phyloP scores from a whole-genome alignment of 64 coral and sea anemone species.

The Acropora tenuis region DNA sequence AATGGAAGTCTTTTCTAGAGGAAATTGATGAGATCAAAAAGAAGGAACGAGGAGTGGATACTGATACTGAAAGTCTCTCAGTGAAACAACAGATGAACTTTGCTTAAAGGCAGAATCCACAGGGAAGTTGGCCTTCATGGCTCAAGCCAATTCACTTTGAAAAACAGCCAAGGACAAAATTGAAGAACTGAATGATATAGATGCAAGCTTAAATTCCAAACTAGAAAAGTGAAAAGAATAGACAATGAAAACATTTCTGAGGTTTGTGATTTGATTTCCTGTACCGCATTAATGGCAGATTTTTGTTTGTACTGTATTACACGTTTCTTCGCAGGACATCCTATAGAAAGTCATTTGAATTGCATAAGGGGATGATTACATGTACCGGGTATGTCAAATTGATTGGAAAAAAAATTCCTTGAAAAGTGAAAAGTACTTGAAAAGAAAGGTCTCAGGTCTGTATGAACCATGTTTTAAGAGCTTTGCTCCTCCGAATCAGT shows the following conservation, averaged over 20 bases:
- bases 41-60: too few species aligned
- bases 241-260: not conserved
- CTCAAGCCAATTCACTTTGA: not conserved
- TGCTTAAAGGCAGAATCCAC: not conserved
- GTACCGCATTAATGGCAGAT: not conserved
- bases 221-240: not conserved
- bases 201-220: constrained; percentile 1
- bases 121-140: not conserved
- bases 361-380: not conserved
- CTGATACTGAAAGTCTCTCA: not conserved
- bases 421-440: not conserved
- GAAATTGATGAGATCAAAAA: not conserved
- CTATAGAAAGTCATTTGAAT: not conserved
- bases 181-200: not conserved
- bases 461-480: not conserved
- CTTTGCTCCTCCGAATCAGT: too few species aligned
- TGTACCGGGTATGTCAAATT: not conserved
- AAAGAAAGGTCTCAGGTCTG: not conserved
- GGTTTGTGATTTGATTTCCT: constrained; percentile 6
- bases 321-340: not conserved
- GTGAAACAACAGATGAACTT: not conserved
- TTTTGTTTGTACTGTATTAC: not conserved
- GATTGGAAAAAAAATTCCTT: not conserved
- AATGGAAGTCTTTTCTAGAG: not conserved
- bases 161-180: constrained; percentile 11